Evolutionary conservation across 2,888 invertebrate genomes (phyloP), one percentile per base, ranked within the genome.

Genomic region (Sipha maydis): DNA sequence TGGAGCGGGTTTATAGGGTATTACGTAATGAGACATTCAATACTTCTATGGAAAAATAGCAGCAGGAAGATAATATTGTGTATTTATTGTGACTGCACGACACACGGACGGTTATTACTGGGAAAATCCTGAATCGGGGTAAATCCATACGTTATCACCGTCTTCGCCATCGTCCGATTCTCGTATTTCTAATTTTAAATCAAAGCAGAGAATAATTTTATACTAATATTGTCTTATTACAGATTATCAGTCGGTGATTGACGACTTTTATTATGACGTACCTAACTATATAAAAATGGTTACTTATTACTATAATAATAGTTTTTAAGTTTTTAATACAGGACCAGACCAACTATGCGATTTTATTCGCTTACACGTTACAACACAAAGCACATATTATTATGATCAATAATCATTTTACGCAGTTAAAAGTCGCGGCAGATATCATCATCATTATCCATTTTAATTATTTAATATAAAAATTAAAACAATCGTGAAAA

Each of bases 51-150:
- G 54, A 54, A 54, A 54, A 54, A 54, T 54, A 54, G 54, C 54
- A 54, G 54, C 54, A 14, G 54, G 54, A 54, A 54, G 54, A 54
- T 54, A 54, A 54, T 54, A 54, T 54, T 54, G 54, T 54, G 54
- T 54, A 54, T 54, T 54, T 54, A 54, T 54, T 54, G 54, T 54
- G 54, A 54, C 54, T 54, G 54, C 54, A 54, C 54, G 54, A 54
- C 54, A 54, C 67, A 69, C 67, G n/a, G 67, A 69, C 69, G 69
- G 69, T 69, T 28, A 69, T 69, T n/a, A 69, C 69, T 69, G 69
- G 28, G 69, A 69, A 69, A n/a, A 69, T 69, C 69, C 69, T 69
- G 69, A 69, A 69, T 69, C 69, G 69, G 69, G 69, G 69, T 69
- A 69, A 28, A 69, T 69, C 69, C n/a, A 69, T 69, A n/a, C 69